phyloP scores from a whole-genome alignment of 2,888 invertebrate species.

The Azorinus chamasolen region DNA sequence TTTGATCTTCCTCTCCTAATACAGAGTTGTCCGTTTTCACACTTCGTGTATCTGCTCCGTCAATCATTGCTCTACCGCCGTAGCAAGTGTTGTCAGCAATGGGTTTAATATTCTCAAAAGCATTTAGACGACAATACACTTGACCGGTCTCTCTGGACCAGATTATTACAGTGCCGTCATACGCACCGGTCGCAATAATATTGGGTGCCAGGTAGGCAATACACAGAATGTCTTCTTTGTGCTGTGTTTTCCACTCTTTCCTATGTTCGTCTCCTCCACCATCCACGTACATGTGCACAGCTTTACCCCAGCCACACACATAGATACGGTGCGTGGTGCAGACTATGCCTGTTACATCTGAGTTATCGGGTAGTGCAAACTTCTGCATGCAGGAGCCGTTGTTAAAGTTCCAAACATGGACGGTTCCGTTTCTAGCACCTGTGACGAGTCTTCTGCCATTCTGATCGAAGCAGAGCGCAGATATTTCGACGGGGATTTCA shows the following conservation, averaged over 20 bases:
- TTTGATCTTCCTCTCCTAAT: constrained; percentile 23
- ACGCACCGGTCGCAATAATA: constrained; percentile 88
- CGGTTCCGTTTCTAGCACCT: constrained; percentile 92
- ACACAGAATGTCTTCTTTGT: constrained; percentile 92
- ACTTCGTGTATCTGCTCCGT: constrained; percentile 13
- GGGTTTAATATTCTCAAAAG: constrained; percentile 62
- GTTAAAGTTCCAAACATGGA: constrained; percentile 95
- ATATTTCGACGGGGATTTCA: constrained; percentile 91
- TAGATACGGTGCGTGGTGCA: constrained; percentile 89
- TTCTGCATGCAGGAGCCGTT: constrained; percentile 91
- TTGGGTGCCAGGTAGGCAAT: constrained; percentile 88
- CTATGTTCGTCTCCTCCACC: constrained; percentile 86
- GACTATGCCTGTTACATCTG: constrained; percentile 88
- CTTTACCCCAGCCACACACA: constrained; percentile 92
- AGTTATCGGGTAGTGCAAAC: constrained; percentile 89
- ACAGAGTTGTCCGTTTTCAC: constrained; percentile 9
- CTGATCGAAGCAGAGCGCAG: constrained; percentile 92
- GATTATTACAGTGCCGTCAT: constrained; percentile 93
- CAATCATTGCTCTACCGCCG: not conserved
- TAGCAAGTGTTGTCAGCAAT: constrained; percentile 38
- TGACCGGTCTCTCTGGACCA: constrained; percentile 93
- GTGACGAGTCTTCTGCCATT: constrained; percentile 91
- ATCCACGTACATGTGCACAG: constrained; percentile 72
- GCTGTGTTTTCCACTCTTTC: constrained; percentile 91
- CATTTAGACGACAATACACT: constrained; percentile 75